phyloP scores from a whole-genome alignment of 2,113 vertebrate genomes.

The Pavo muticus region DNA sequence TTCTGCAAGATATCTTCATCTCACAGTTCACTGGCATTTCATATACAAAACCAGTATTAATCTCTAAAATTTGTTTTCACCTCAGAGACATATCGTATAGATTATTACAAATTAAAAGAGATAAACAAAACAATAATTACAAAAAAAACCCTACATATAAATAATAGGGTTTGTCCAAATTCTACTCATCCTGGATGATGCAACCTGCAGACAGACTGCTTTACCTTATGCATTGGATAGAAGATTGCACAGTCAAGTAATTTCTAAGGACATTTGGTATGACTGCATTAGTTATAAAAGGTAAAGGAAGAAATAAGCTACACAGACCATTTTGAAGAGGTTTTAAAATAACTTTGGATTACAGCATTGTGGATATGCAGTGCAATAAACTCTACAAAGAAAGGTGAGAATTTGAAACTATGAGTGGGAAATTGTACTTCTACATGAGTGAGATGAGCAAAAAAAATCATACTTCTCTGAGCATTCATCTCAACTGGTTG shows the following conservation, averaged over 20 bases:
- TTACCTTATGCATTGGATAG: neutral
- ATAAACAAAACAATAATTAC: neutral
- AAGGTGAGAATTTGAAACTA: conserved; percentile 63
- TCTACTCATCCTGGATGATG: neutral
- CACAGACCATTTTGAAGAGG: neutral
- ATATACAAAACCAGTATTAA: neutral
- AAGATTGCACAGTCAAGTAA: neutral
- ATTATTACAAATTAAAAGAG: neutral
- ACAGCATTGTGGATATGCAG: neutral
- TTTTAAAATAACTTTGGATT: neutral
- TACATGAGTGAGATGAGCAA: conserved; percentile 57
- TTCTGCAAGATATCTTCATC: conserved; percentile 21
- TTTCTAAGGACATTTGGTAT: neutral
- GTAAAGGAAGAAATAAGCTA: neutral
- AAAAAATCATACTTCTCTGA: conserved; percentile 93
- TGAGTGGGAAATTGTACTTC: conserved; percentile 70
- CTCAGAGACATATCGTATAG: neutral
- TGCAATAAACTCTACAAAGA: conserved; percentile 62
- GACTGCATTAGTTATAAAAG: neutral
- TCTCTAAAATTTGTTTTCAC: conserved; percentile 11
- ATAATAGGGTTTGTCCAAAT: conserved; percentile 10
- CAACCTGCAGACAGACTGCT: neutral
- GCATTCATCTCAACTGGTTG: conserved; percentile 97
- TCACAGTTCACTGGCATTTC: conserved; percentile 22
- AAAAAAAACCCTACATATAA: neutral